phyloP scores from a whole-genome alignment of 2,888 invertebrate species.

The Troides helena region DNA sequence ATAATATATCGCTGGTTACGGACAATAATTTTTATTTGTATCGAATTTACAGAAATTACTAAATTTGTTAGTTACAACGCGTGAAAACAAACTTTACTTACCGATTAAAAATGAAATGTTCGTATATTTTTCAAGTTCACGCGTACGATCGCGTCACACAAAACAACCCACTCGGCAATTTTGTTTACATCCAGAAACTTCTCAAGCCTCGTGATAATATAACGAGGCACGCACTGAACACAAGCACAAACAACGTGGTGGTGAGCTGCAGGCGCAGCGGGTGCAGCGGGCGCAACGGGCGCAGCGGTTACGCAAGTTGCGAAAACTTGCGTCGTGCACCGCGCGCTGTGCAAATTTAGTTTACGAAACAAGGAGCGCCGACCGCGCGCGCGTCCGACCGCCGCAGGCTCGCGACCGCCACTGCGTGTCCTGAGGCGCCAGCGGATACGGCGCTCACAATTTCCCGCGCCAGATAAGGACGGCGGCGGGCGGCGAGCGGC shows the following conservation, averaged over 20 bases:
- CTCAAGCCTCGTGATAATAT: constrained; percentile 5
- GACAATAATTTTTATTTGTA: too few relatives aligned
- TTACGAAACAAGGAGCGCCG: constrained; percentile 42
- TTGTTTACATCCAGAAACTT: constrained; percentile 5
- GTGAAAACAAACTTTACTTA: too few relatives aligned
- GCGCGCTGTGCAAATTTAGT: constrained; percentile 41
- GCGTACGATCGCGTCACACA: too few relatives aligned
- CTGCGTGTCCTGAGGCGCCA: constrained; percentile 51
- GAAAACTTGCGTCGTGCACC: constrained; percentile 38
- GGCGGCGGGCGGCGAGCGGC: constrained; percentile 40
- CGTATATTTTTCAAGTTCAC: too few relatives aligned
- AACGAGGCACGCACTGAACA: constrained; percentile 18
- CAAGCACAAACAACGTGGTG: constrained; percentile 18
- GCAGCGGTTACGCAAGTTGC: constrained; percentile 36
- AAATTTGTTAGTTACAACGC: too few relatives aligned
- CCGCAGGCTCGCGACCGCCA: constrained; percentile 61
- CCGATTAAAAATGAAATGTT: too few relatives aligned
- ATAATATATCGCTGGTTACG: too few relatives aligned
- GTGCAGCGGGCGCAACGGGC: neutral
- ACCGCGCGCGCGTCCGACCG: constrained; percentile 45
- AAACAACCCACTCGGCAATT: too few relatives aligned
- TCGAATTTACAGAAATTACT: too few relatives aligned
- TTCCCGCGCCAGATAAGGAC: constrained; percentile 62
- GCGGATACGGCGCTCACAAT: constrained; percentile 62
- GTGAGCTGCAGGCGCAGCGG: constrained; percentile 1